phyloP scores from a whole-genome alignment of 2,113 vertebrate species.

The Melozone crissalis region DNA sequence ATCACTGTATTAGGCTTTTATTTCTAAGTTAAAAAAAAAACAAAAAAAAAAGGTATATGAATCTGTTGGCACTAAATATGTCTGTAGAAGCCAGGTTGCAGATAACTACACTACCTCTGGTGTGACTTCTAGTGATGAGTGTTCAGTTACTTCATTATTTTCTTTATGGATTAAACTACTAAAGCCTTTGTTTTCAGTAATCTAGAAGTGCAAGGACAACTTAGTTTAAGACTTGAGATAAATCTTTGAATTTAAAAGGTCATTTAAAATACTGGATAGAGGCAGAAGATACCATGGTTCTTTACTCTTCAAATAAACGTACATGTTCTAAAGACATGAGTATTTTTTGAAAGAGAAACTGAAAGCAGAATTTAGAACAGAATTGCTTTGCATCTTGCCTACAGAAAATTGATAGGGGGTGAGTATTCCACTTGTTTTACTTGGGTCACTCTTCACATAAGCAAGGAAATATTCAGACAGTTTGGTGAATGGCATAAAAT shows the following conservation, averaged over 20 bases:
- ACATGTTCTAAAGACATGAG: not conserved
- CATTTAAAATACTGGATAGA: not conserved
- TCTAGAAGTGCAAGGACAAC: not conserved
- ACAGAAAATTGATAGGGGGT: not conserved
- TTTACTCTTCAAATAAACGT: not conserved
- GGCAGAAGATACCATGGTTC: not conserved
- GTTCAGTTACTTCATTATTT: not conserved
- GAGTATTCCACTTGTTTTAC: not conserved
- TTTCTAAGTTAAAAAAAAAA: not conserved
- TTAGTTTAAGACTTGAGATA: not conserved
- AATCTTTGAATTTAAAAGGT: not conserved
- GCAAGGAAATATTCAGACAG: not conserved
- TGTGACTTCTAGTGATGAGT: not conserved
- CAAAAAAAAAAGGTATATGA: not conserved
- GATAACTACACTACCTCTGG: not conserved
- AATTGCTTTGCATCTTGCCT: not conserved
- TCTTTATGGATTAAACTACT: not conserved
- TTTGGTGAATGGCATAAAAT: not conserved
- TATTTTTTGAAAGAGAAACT: not conserved
- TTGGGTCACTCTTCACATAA: not conserved
- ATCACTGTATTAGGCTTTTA: not conserved
- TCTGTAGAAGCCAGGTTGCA: not conserved
- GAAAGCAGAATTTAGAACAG: not conserved
- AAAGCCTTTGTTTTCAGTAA: not conserved
- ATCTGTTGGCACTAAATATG: not conserved